Evolutionary conservation across 2,113 vertebrate genomes (phyloP).

Genomic region (Centropristis striata): DNA sequence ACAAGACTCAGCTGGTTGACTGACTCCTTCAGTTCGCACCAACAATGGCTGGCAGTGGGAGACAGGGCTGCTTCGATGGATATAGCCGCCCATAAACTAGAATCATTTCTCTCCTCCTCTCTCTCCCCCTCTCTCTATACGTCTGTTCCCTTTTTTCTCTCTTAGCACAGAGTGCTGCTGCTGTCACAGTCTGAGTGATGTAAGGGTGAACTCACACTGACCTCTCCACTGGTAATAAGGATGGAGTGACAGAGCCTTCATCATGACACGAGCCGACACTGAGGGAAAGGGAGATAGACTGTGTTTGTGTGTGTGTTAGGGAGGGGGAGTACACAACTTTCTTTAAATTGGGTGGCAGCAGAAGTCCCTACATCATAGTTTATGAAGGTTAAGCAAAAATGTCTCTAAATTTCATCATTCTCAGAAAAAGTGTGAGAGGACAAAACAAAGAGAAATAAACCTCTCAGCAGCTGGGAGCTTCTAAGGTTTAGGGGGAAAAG

Average conservation of each 20-base stretch:
- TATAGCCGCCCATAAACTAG: slow-evolving; percentile 50
- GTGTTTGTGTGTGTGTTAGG: slow-evolving; percentile 7
- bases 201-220: slow-evolving; percentile 76
- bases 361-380: slow-evolving; percentile 42
- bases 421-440: slow-evolving; percentile 28
- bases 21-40: slow-evolving; percentile 47
- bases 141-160: slow-evolving; percentile 60
- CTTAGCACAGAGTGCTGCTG: slow-evolving; percentile 45
- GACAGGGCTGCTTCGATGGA: slow-evolving; percentile 34
- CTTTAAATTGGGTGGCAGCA: slow-evolving; percentile 22
- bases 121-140: slow-evolving; percentile 26
- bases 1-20: slow-evolving; percentile 63
- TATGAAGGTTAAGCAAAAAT: slow-evolving; percentile 66
- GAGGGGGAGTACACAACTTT: not conserved
- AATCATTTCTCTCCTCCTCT: slow-evolving; percentile 47
- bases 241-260: slow-evolving; percentile 73
- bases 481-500: slow-evolving; percentile 14
- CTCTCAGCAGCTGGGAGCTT: slow-evolving; percentile 41
- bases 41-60: slow-evolving; percentile 52
- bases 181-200: slow-evolving; percentile 75
- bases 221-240: slow-evolving; percentile 76
- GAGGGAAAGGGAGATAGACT: slow-evolving; percentile 62
- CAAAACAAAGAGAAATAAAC: slow-evolving; percentile 57
- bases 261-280: slow-evolving; percentile 59
- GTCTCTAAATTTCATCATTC: slow-evolving; percentile 61